Conservation (phyloP, 2,797 vertebrate species). For the Antrozous pallidus region DNA sequence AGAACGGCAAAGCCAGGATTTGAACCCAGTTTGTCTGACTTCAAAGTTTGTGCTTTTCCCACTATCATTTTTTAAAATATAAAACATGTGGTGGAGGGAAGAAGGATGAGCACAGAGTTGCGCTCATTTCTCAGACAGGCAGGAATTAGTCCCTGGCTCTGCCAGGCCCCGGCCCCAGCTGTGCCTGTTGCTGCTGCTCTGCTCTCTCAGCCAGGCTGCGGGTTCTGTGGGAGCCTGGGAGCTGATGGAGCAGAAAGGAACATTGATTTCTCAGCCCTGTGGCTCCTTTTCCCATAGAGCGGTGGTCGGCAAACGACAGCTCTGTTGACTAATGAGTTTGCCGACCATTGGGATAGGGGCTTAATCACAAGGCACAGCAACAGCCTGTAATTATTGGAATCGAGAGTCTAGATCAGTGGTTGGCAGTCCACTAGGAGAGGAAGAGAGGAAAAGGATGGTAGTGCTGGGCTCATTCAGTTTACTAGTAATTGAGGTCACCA, state of each 20-base stretch:
- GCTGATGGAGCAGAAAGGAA: constrained; percentile 54
- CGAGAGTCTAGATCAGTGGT: too few species aligned
- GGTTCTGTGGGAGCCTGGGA: constrained; percentile 37
- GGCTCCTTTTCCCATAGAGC: constrained; percentile 17
- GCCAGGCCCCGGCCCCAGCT: not conserved
- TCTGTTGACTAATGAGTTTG: too few species aligned
- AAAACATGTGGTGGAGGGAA: not conserved
- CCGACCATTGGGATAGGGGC: too few species aligned
- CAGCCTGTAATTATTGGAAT: too few species aligned
- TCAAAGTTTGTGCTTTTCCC: not conserved
- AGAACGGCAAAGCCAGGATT: not conserved
- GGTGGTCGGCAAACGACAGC: too few species aligned
- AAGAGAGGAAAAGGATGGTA: too few species aligned
- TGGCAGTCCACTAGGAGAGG: too few species aligned
- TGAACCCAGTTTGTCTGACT: not conserved
- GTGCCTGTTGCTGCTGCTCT: not conserved
- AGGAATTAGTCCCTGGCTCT: not conserved
- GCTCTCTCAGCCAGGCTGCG: not conserved
- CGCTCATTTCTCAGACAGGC: not conserved
- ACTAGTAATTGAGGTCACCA: not conserved
- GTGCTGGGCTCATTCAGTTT: not conserved
- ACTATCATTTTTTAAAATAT: too few species aligned
- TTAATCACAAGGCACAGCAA: too few species aligned
- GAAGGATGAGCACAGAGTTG: not conserved
- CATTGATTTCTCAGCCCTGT: constrained; percentile 28